Evolutionary conservation across 1,140 invertebrate species (phyloP).

Genomic region (Papilio polytes): DNA sequence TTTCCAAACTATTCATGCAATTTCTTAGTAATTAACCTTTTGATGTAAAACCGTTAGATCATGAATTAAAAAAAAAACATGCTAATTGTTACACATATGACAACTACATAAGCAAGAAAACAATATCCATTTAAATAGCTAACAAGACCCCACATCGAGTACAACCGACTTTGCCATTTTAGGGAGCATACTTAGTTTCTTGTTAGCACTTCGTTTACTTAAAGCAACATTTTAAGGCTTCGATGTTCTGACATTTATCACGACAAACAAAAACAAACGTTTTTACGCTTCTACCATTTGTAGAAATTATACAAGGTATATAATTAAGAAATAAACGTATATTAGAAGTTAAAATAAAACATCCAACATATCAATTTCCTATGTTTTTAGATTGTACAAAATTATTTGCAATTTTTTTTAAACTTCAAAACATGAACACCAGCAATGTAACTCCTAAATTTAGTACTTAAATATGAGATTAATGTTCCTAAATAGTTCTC

Average conservation of each 20-base stretch:
- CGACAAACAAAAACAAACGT: slow-evolving; percentile 2
- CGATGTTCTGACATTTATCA: slow-evolving; percentile 4
- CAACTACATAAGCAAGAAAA: slow-evolving; percentile 8
- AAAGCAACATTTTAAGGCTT: slow-evolving; percentile 17
- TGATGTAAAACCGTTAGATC: not conserved
- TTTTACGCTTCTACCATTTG: not conserved
- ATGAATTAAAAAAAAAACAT: not conserved
- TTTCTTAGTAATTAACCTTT: slow-evolving; percentile 1
- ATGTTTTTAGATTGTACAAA: not conserved
- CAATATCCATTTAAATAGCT: not conserved
- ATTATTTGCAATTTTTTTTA: not conserved
- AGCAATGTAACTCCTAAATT: no score
- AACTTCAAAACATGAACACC: not conserved
- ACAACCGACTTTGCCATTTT: slow-evolving; percentile 6
- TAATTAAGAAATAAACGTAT: slow-evolving; percentile 17
- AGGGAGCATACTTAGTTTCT: not conserved
- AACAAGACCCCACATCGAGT: not conserved
- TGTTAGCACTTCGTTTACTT: not conserved
- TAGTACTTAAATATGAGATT: no score
- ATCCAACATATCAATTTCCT: not conserved
- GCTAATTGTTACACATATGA: slow-evolving; percentile 5
- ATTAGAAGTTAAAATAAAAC: not conserved
- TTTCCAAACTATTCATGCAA: not conserved
- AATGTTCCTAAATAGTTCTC: no score
- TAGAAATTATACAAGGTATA: slow-evolving; percentile 1